Conservation (phyloP, 2,113 vertebrate species). For the Myrmecobius fasciatus region DNA sequence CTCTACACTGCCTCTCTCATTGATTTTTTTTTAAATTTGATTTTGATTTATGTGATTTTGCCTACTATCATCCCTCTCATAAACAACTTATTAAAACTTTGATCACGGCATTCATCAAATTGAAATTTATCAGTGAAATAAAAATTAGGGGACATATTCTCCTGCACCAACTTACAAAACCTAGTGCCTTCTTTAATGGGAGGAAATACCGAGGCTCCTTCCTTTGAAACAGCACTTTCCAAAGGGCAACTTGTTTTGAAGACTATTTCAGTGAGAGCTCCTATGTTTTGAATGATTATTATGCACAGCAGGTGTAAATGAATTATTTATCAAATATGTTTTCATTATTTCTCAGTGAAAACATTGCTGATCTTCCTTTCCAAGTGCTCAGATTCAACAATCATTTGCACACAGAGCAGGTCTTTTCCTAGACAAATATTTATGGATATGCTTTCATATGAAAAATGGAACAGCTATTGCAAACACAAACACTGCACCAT, state of each 20-base stretch:
- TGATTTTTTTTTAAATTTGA: neutral
- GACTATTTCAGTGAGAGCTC: slow-evolving; percentile 76
- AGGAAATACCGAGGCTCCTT: slow-evolving; percentile 45
- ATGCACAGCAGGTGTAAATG: slow-evolving; percentile 85
- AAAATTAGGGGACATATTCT: slow-evolving; percentile 41
- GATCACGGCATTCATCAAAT: slow-evolving; percentile 37
- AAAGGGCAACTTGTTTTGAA: slow-evolving; percentile 75
- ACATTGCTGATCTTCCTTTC: slow-evolving; percentile 77
- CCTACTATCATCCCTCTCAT: neutral
- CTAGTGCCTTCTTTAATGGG: slow-evolving; percentile 56
- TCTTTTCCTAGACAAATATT: slow-evolving; percentile 84
- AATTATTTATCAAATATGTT: slow-evolving; percentile 88
- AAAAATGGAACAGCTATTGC: slow-evolving; percentile 79
- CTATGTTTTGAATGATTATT: slow-evolving; percentile 82
- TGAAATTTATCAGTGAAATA: slow-evolving; percentile 57
- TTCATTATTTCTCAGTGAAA: slow-evolving; percentile 83
- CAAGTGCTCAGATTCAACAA: slow-evolving; percentile 75
- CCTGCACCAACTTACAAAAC: slow-evolving; percentile 49
- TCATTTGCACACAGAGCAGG: slow-evolving; percentile 82
- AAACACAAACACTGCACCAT: slow-evolving; percentile 65
- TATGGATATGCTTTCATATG: slow-evolving; percentile 74
- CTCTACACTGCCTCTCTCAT: neutral
- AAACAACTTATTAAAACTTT: slow-evolving; percentile 56
- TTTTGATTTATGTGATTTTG: neutral
- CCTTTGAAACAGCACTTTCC: slow-evolving; percentile 55